Evolutionary conservation across 2,113 vertebrate genomes (phyloP).

Genomic region (Paramormyrops kingsleyae): DNA sequence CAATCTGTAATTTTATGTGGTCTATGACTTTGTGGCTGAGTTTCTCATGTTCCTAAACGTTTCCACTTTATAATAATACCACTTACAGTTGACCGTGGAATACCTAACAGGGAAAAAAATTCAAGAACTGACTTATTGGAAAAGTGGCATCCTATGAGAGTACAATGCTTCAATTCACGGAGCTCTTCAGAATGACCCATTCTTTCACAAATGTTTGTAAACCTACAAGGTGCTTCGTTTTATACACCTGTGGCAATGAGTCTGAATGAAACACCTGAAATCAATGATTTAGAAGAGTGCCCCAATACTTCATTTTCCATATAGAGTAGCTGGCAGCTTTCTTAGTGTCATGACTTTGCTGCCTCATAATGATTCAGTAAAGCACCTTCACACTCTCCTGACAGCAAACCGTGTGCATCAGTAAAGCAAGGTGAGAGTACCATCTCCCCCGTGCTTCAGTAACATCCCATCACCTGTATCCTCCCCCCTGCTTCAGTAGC

Average conservation of each 20-base stretch:
- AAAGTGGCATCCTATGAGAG: neutral
- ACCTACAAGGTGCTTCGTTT: neutral
- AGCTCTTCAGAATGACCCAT: neutral
- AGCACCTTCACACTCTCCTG: neutral
- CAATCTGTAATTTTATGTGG: neutral
- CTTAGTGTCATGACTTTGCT: neutral
- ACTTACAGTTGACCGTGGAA: neutral
- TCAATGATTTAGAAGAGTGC: neutral
- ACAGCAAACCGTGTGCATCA: neutral
- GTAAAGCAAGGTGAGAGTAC: neutral
- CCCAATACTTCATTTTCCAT: neutral
- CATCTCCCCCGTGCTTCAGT: no score
- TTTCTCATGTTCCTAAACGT: neutral
- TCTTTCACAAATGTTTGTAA: neutral
- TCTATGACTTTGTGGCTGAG: neutral
- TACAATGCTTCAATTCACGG: neutral
- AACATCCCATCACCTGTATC: no score
- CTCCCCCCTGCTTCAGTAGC: no score
- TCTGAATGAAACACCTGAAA: neutral
- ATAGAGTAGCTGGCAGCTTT: neutral
- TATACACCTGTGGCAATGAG: neutral
- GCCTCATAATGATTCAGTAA: neutral
- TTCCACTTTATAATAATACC: neutral
- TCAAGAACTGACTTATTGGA: neutral
- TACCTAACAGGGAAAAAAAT: neutral